Percentiles rank a stretch among this genome's conserved stretches.
phyloP scores from a whole-genome alignment of 2,113 vertebrate species.

The Pristiophorus japonicus region DNA sequence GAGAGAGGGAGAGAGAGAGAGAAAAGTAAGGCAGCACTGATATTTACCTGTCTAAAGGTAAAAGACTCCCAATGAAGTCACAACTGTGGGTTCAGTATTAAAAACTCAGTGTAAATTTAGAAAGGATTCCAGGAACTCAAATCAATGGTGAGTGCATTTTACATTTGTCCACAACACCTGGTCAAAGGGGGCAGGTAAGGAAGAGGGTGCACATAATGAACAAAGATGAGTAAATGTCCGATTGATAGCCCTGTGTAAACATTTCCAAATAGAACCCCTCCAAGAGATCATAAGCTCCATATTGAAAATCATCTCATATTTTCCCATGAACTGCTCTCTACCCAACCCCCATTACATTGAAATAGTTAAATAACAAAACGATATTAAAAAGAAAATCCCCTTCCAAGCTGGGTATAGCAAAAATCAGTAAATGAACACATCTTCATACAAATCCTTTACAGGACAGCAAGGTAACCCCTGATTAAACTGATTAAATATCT shows the following conservation, averaged over 20 bases:
- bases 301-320: neutral
- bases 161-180: neutral
- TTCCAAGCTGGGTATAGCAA: neutral
- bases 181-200: neutral
- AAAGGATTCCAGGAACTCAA: neutral
- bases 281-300: conserved; percentile 1
- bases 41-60: neutral
- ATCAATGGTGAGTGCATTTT: neutral
- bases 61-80: neutral
- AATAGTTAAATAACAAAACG: conserved; percentile 8
- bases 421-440: neutral
- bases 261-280: neutral
- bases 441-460: neutral
- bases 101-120: neutral
- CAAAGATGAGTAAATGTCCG: neutral
- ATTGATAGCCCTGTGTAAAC: neutral
- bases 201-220: neutral
- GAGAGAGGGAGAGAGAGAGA: neutral
- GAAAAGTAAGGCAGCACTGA: neutral
- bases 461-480: neutral
- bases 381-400: neutral
- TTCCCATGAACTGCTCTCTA: neutral
- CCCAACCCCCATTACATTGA: neutral
- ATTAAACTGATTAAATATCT: neutral
- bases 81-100: neutral